These are phyloP conservation scores for Polydrusus tereticollis DNA, from an alignment of 2,888 invertebrate species.

Conservation along the genomic window DNA sequence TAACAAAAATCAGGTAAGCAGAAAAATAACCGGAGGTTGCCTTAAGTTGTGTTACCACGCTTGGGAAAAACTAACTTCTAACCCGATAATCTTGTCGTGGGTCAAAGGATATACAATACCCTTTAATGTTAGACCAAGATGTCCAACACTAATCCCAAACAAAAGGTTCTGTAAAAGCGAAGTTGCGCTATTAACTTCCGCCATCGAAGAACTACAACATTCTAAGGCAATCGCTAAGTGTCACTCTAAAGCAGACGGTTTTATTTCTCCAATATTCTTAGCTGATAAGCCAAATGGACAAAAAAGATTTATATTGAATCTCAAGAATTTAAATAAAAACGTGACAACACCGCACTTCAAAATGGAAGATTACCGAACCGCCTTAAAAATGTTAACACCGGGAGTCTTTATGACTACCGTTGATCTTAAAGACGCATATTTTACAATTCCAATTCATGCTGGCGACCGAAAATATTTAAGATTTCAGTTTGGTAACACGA, in stretches of 20 bases:
- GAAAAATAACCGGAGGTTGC: background rate
- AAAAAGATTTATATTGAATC: conserved; percentile 52
- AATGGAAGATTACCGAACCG: conserved; percentile 53
- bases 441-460: conserved; percentile 48
- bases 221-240: conserved; percentile 16
- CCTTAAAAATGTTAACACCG: conserved; percentile 44
- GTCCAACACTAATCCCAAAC: no score
- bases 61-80: conserved; percentile 23
- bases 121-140: background rate
- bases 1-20: background rate
- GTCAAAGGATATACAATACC: conserved; percentile 26
- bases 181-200: background rate
- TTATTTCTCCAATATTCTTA: conserved; percentile 51
- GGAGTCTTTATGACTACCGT: conserved; percentile 39
- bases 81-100: conserved; percentile 30
- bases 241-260: conserved; percentile 35
- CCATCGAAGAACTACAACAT: background rate
- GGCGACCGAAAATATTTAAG: conserved; percentile 49
- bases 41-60: background rate
- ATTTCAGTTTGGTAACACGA: conserved; percentile 47
- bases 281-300: conserved; percentile 47
- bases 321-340: conserved; percentile 51
- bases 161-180: background rate
- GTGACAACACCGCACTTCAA: conserved; percentile 54
- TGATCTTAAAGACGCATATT: conserved; percentile 51